A percentile compares a stretch with the other conserved stretches of the same genome.
Conservation (phyloP, 23 tunicate genomes). For the Ascidia mentula region DNA sequence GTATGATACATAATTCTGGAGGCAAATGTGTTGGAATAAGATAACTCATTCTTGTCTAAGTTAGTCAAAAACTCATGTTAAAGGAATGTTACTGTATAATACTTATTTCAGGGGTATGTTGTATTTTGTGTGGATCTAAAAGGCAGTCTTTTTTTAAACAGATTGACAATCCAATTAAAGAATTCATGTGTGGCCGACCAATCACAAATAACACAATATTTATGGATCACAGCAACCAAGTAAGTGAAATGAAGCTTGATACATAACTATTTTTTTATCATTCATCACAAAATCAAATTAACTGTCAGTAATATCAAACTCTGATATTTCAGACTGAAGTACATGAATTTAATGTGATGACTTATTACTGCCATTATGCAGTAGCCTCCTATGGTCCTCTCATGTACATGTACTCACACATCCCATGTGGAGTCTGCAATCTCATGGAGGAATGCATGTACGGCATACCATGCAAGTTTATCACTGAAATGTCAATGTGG, state of each 20-base stretch:
- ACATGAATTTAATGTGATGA: slow-evolving; percentile 22
- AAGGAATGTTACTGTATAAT: too few species aligned
- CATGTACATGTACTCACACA: slow-evolving; percentile 37
- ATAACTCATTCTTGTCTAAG: too few species aligned
- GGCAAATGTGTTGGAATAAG: too few species aligned
- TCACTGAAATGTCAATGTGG: too few species aligned
- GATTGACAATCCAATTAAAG: slow-evolving; percentile 46
- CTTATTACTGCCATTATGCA: slow-evolving; percentile 60
- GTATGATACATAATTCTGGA: too few species aligned
- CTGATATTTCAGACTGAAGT: slow-evolving; percentile 26
- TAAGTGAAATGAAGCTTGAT: background rate
- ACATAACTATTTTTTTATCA: too few species aligned
- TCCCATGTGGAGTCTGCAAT: slow-evolving; percentile 51
- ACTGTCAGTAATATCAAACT: background rate
- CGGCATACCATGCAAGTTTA: slow-evolving; percentile 4
- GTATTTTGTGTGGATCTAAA: too few species aligned
- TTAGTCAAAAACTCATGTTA: too few species aligned
- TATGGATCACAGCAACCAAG: slow-evolving; percentile 37
- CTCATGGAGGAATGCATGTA: slow-evolving; percentile 58
- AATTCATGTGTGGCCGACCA: slow-evolving; percentile 60
- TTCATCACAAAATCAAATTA: background rate
- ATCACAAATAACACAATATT: slow-evolving; percentile 33
- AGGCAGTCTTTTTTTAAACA: too few species aligned
- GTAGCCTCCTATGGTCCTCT: slow-evolving; percentile 75
- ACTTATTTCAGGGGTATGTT: too few species aligned